Evolutionary conservation across 2,113 vertebrate genomes (phyloP).

Genomic region (Notarius quadriscutis): DNA sequence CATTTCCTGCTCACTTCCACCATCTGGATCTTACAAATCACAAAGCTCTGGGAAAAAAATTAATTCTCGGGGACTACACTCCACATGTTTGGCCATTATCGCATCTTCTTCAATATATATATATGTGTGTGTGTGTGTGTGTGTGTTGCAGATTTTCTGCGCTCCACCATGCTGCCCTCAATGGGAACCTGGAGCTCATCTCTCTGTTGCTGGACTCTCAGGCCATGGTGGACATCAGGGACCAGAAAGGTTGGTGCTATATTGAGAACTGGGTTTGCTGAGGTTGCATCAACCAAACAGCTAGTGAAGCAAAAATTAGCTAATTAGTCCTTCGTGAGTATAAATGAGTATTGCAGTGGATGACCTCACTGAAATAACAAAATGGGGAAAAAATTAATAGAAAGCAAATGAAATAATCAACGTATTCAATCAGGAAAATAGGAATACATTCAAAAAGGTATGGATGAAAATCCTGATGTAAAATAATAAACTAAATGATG

Average conservation of each 20-base stretch:
- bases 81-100: not conserved
- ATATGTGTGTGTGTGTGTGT: constrained; percentile 40
- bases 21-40: not conserved
- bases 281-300: not conserved
- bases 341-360: not conserved
- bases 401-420: not conserved
- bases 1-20: not conserved
- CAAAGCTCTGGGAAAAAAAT: not conserved
- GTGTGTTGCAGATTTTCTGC: constrained; percentile 83
- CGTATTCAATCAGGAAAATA: not conserved
- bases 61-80: not conserved
- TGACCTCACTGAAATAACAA: not conserved
- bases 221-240: constrained; percentile 95
- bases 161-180: constrained; percentile 93
- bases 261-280: not conserved
- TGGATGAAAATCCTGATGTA: too few species aligned
- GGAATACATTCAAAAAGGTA: not conserved
- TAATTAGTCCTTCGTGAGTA: not conserved
- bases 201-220: constrained; percentile 92
- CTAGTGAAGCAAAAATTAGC: not conserved
- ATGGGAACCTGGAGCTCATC: constrained; percentile 93
- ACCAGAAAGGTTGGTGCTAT: constrained; percentile 86
- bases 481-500: not conserved
- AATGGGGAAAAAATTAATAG: too few species aligned
- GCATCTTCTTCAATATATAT: not conserved